Base-by-base conservation (phyloP, 1,140 invertebrate genomes). In the Pseudomyrmex dendroicus region DNA sequence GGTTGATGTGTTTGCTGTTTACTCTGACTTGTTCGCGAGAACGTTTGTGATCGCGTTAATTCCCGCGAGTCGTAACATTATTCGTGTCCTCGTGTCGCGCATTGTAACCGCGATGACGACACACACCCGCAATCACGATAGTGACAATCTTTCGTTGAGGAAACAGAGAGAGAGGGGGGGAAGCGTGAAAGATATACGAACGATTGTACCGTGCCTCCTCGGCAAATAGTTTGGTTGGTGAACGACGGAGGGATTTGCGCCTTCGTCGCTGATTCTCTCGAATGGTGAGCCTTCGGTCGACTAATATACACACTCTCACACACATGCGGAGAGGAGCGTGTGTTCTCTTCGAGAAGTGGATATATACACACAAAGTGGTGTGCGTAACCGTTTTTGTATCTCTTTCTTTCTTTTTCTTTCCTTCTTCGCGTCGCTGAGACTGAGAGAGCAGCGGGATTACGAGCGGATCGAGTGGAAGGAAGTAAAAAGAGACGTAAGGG, bases 211-310 rank as follows among this genome's bases (percentile, higher is more conserved):
- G 66, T 10, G 17, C 17, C 66, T 67, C 20, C 61, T 15, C 61
- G n/a, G 35, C n/a, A 54, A 22, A 76, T 66, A 76, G 73, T 35
- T 17, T 44, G 44, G 20, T 15, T 62, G 3, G 57, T 25, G 57
- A 48, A 74, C 54, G 52, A 52, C 22, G 83, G 73, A 57, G 59
- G 72, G n/a, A 44, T 76, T 86, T 63, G 84, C 78, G 82, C n/a
- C 77, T 83, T 63, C 72, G 85, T 66, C 72, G 62, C 63, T 76
- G 85, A 57, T 84, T 88, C 84, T 87, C 85, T 82, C 85, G 82
- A 88, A 87, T 84, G 85, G 82, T 82, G 73, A 89, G 73, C 87
- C 84, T 86, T 63, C 86, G 74, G 68, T 86, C 80, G 22, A 20
- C 73, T 66, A 54, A 64, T 48, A 22, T 9, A 64, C 62, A 48